phyloP scores from a whole-genome alignment of 2,888 invertebrate genomes.

The Anarsia innoxiella region DNA sequence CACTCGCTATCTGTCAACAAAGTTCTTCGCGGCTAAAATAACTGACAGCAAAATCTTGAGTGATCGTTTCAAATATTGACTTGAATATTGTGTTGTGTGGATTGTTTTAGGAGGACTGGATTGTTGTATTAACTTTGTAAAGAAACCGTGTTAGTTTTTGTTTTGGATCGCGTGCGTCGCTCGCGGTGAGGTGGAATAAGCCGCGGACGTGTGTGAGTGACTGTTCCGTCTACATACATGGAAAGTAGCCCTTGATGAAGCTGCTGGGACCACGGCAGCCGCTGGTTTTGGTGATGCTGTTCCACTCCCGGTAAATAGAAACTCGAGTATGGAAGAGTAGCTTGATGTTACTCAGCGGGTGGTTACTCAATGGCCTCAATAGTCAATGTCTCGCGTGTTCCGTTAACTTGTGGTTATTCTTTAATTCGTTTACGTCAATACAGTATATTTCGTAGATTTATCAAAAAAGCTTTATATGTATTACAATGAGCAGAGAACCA shows the following conservation, averaged over 20 bases:
- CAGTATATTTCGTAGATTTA: too few relatives aligned
- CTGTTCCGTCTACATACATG: constrained; percentile 62
- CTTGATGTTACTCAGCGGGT: constrained; percentile 46
- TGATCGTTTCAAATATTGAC: constrained; percentile 55
- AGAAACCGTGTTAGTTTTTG: constrained; percentile 69
- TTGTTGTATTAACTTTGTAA: constrained; percentile 52
- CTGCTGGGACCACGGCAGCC: constrained; percentile 42
- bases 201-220: constrained; percentile 67
- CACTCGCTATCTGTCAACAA: constrained; percentile 69
- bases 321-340: constrained; percentile 32
- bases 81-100: constrained; percentile 57
- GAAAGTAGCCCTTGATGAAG: constrained; percentile 62
- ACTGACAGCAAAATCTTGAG: constrained; percentile 48
- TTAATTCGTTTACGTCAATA: constrained; percentile 10
- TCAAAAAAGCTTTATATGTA: too few relatives aligned
- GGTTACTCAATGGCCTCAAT: constrained; percentile 63
- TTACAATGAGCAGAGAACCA: too few relatives aligned
- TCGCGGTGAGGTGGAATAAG: constrained; percentile 48
- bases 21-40: constrained; percentile 60
- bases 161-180: constrained; percentile 69
- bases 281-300: constrained; percentile 54
- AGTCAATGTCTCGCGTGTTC: constrained; percentile 39
- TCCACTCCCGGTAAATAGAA: constrained; percentile 59
- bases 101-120: constrained; percentile 43
- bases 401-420: constrained; percentile 42